These are phyloP conservation scores for Prionailurus viverrinus DNA, from an alignment of 2,113 vertebrate genomes.

Conservation along the genomic window DNA sequence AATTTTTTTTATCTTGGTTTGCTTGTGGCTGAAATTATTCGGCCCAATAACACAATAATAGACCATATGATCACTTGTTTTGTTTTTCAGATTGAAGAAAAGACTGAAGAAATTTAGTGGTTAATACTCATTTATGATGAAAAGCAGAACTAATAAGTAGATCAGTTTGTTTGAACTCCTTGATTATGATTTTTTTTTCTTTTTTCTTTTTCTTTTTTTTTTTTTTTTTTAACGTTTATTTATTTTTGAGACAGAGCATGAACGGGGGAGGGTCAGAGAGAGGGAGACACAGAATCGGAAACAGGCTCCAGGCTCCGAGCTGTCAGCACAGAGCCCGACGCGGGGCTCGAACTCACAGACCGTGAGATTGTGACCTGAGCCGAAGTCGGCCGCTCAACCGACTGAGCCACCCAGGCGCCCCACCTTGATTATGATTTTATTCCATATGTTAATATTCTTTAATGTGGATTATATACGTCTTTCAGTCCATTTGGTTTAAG, in stretches of 20 bases:
- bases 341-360: too few relatives aligned
- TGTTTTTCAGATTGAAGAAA: conserved; percentile 50
- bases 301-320: too few relatives aligned
- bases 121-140: conserved; percentile 40
- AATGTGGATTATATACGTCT: neutral
- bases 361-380: too few relatives aligned
- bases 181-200: neutral
- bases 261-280: too few relatives aligned
- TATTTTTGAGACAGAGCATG: too few relatives aligned
- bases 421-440: conserved; percentile 23
- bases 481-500: conserved; percentile 45
- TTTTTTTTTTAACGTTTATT: too few relatives aligned
- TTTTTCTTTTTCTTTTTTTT: too few relatives aligned
- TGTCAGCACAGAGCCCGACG: too few relatives aligned
- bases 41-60: neutral
- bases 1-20: conserved; percentile 24
- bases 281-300: too few relatives aligned
- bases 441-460: conserved; percentile 8
- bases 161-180: neutral
- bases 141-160: conserved; percentile 55
- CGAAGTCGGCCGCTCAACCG: too few relatives aligned
- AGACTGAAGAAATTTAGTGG: conserved; percentile 44
- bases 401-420: too few relatives aligned
- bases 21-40: neutral
- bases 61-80: neutral